Percentiles rank a stretch among this genome's conserved stretches.
These are phyloP conservation scores for Willowsia nigromaculata DNA, from an alignment of 2,888 invertebrate species.

Conservation along the genomic window DNA sequence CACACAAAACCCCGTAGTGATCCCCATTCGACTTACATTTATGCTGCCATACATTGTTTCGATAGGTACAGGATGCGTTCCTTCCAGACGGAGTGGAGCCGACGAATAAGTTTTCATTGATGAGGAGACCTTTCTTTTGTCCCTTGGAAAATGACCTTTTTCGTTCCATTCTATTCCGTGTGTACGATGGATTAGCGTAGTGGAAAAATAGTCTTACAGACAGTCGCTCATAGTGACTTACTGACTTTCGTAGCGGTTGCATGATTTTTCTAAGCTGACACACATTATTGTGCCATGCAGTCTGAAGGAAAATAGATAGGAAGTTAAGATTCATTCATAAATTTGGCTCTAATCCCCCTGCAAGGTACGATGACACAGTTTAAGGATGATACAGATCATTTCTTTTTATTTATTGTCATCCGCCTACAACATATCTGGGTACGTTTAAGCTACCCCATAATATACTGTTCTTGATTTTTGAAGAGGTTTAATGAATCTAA, in stretches of 20 bases:
- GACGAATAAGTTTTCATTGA: constrained; percentile 49
- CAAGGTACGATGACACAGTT: constrained; percentile 62
- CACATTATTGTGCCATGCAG: background rate
- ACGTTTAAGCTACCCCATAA: no score
- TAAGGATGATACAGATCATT: constrained; percentile 36
- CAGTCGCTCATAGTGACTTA: constrained; percentile 53
- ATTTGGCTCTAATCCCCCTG: constrained; percentile 43
- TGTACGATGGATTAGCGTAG: constrained; percentile 36
- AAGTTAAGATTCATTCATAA: constrained; percentile 51
- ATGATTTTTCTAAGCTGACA: background rate
- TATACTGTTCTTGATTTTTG: background rate
- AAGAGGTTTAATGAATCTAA: no score
- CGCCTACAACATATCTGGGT: constrained; percentile 6
- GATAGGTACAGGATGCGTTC: no score
- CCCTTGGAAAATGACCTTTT: constrained; percentile 41
- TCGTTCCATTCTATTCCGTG: constrained; percentile 44
- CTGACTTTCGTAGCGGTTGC: constrained; percentile 49
- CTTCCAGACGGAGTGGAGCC: constrained; percentile 67
- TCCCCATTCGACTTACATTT: no score
- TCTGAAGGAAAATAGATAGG: constrained; percentile 32
- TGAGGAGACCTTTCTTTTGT: constrained; percentile 28
- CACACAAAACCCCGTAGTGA: background rate
- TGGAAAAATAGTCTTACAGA: background rate
- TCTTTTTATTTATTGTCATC: background rate
- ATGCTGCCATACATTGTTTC: no score